Evolutionary conservation across 1,140 invertebrate species (phyloP).

Genomic region (Amphibalanus amphitrite): DNA sequence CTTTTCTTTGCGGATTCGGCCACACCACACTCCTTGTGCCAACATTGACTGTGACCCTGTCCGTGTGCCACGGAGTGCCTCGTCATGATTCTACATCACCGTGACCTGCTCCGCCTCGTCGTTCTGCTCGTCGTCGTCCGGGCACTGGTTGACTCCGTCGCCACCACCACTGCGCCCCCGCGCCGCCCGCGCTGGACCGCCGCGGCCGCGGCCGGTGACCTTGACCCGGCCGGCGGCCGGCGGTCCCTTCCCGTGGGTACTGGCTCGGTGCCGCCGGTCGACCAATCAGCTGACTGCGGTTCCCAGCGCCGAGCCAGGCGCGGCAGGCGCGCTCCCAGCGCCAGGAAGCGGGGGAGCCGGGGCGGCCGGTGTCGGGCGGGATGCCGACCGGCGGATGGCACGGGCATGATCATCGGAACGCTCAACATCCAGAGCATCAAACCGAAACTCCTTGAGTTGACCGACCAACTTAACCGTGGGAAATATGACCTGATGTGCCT

Average conservation of each 20-base stretch:
- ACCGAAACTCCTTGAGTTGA: not conserved
- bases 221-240: not conserved
- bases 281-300: not conserved
- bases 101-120: not conserved
- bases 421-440: not conserved
- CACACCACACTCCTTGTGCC: no score
- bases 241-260: not conserved
- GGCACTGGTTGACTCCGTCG: no score
- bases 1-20: no score
- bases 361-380: no score
- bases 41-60: no score
- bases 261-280: not conserved
- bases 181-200: no score
- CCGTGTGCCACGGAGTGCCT: no score
- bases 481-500: not conserved
- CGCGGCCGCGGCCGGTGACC: not conserved
- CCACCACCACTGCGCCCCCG: not conserved
- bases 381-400: no score
- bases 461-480: not conserved
- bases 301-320: not conserved
- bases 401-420: no score
- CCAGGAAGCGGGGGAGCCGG: not conserved
- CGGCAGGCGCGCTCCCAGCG: not conserved
- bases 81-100: not conserved
- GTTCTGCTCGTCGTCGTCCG: not conserved